Evolutionary conservation across 2,797 vertebrate species (phyloP), one percentile per base, ranked within the genome.

Genomic region (Enteromius fasciolatus): DNA sequence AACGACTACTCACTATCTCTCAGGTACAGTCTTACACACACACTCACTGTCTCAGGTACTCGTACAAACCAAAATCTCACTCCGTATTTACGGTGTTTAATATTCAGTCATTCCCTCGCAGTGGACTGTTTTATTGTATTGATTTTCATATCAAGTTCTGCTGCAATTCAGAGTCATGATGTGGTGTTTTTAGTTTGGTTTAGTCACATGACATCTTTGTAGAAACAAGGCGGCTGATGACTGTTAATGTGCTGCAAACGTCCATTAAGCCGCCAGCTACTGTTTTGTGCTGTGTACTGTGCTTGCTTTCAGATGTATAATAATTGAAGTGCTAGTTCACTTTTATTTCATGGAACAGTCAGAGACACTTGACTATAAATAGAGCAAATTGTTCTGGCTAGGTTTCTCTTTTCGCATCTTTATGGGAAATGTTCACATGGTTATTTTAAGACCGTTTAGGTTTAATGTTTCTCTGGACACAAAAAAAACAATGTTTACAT

Each of bases 1-100:
- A 94, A 93, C 0, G 96, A 98, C 94, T 98, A 93, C 89, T 98
- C 97, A 0, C 95, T 99, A 12, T 99, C 98, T 0, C 96, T 99
- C 87, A 94, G 97, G 98, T 99, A 93, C 74, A 57, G 20, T 9
- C 72, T 23, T 57, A 1, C 41, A n/a, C 3, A 4, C 48, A 61
- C 10, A 28, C 20, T 57, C 33, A 44, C 52, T 10, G 17, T 66
- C 63, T 18, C 31, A 4, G 3, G 1, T 20, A 18, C 18, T 66
- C 6, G 1, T 5, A 46, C 6, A 46, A 5, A 0, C 68, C 33
- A 6, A 36, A 36, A 36, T 6, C 5, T 36, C 33, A 6, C 33
- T 36, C 44, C 25, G 44, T 1, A 9, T 17, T 15, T 25, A 54
- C n/a, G 4, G 14, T 28, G 20, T 57, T 28, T 15, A 28, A 15